phyloP scores from a whole-genome alignment of 2,888 invertebrate species.

The Ecdyonurus torrentis region DNA sequence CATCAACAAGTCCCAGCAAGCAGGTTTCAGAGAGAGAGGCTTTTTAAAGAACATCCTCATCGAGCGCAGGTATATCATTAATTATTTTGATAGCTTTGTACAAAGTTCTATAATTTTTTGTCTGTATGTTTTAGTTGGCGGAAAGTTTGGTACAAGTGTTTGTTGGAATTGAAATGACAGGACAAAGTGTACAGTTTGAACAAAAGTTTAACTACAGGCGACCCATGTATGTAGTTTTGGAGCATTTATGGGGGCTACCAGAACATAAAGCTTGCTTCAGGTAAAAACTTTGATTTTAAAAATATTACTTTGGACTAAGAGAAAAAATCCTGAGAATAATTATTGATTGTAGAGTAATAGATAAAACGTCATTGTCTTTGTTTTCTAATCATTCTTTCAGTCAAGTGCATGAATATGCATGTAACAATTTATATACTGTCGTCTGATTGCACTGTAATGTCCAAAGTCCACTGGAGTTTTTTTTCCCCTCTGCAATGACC shows the following conservation, averaged over 20 bases:
- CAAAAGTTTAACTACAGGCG: conserved; percentile 93
- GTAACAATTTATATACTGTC: no score
- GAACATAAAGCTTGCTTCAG: conserved; percentile 62
- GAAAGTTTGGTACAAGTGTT: conserved; percentile 74
- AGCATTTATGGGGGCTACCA: conserved; percentile 72
- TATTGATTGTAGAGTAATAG: no score
- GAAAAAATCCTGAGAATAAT: no score
- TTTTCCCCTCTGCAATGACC: neutral
- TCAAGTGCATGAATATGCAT: no score
- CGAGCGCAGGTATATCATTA: conserved; percentile 45
- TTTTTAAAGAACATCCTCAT: conserved; percentile 60
- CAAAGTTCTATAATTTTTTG: neutral
- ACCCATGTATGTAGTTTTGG: conserved; percentile 89
- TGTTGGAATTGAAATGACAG: conserved; percentile 96
- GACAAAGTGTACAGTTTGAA: conserved; percentile 87
- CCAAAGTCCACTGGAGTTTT: neutral
- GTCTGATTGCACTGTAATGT: no score
- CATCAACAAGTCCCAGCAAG: conserved; percentile 22
- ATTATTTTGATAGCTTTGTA: conserved; percentile 7
- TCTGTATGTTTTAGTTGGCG: conserved; percentile 40
- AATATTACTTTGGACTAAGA: no score
- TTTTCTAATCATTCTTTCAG: no score
- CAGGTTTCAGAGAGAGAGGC: conserved; percentile 45
- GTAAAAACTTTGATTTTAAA: no score
- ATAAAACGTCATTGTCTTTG: no score